A percentile compares a stretch with the other conserved stretches of the same genome.
These are phyloP conservation scores for Notarius lentiginosus DNA, from an alignment of 2,113 vertebrate species.

Conservation along the genomic window DNA sequence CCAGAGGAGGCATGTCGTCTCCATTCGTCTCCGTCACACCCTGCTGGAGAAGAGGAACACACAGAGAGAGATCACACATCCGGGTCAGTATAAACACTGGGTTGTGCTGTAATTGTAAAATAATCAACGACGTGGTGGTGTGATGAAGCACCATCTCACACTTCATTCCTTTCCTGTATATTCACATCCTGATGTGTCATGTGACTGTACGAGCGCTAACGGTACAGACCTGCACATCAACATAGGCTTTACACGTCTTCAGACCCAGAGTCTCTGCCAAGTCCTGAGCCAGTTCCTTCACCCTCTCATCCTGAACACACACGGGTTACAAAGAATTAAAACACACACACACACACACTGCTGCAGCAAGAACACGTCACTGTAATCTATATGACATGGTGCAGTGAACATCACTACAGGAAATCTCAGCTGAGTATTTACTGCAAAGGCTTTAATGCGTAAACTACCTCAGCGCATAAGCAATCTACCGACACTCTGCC, in stretches of 20 bases:
- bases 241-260: conserved; percentile 84
- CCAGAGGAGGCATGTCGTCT: neutral
- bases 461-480: no score
- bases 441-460: no score
- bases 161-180: no score
- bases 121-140: neutral
- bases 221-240: conserved; percentile 78
- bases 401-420: no score
- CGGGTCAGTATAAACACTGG: neutral
- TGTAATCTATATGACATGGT: no score
- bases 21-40: neutral
- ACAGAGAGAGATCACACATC: neutral
- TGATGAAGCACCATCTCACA: neutral
- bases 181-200: neutral
- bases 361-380: no score
- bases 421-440: no score
- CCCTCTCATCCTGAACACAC: conserved; percentile 80
- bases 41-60: neutral
- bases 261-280: conserved; percentile 83
- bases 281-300: conserved; percentile 87
- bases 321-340: no score
- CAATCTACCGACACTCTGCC: no score
- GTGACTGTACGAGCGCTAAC: neutral
- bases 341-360: neutral
- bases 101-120: neutral